Evolutionary conservation across 2,797 vertebrate species (phyloP).

Genomic region (Liasis olivaceus): DNA sequence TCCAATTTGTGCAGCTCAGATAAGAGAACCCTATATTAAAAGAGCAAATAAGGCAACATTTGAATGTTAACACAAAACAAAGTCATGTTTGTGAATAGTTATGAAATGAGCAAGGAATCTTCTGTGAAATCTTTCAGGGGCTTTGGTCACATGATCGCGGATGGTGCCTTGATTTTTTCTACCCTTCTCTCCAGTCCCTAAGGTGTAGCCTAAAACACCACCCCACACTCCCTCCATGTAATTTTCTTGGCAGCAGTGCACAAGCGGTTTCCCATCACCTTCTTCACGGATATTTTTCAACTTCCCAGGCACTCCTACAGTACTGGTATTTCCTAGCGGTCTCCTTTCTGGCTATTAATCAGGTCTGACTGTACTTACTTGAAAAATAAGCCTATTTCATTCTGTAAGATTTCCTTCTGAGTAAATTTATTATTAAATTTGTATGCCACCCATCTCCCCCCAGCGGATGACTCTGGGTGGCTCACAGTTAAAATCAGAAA

Average conservation of each 20-base stretch:
- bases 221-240: neutral
- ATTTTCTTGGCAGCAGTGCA: neutral
- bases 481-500: no score
- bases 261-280: neutral
- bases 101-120: neutral
- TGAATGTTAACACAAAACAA: conserved; percentile 1
- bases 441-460: no score
- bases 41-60: no score
- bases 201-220: neutral
- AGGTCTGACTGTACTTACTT: neutral
- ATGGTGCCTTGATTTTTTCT: no score
- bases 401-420: neutral
- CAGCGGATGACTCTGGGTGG: no score
- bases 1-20: no score
- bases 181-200: no score
- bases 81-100: conserved; percentile 1
- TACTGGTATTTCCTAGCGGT: neutral
- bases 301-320: neutral
- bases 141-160: no score
- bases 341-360: neutral
- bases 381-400: neutral
- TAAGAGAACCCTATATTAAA: no score
- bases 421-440: no score
- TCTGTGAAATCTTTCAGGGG: no score
- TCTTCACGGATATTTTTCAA: neutral